Evolutionary conservation across 1,140 invertebrate species (phyloP).

Genomic region (Ceratina japonica): DNA sequence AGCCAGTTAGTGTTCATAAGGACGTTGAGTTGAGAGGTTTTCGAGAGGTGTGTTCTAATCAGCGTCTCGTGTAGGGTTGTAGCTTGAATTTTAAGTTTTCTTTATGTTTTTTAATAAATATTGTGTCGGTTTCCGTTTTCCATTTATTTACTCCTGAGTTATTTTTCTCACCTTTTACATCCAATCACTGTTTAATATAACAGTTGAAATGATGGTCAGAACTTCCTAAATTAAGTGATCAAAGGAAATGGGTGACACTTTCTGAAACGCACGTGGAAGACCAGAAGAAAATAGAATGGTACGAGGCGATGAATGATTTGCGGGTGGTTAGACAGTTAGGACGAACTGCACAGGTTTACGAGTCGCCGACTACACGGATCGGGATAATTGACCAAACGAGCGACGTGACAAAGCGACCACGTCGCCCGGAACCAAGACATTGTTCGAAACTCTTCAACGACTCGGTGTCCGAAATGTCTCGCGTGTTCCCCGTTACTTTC

Average conservation of each 20-base stretch:
- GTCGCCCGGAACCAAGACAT: slow-evolving; percentile 37
- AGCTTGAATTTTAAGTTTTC: too few species aligned
- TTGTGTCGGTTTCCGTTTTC: too few species aligned
- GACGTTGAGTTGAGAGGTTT: too few species aligned
- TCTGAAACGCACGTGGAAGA: too few species aligned
- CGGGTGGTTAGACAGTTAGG: not conserved
- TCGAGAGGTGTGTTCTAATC: too few species aligned
- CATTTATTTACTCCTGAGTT: too few species aligned
- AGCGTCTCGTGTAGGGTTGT: too few species aligned
- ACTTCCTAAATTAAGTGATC: not conserved
- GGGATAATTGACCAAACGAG: slow-evolving; percentile 52
- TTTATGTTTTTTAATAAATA: too few species aligned
- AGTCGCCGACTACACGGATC: slow-evolving; percentile 46
- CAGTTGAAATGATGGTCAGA: not conserved
- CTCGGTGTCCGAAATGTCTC: slow-evolving; percentile 21
- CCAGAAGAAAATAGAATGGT: too few species aligned
- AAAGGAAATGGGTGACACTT: not conserved
- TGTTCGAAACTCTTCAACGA: slow-evolving; percentile 50
- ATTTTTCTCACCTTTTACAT: too few species aligned
- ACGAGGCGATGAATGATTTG: not conserved
- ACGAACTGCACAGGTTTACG: slow-evolving; percentile 41
- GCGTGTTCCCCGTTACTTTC: not conserved
- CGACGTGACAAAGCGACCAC: slow-evolving; percentile 45
- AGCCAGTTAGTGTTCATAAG: too few species aligned
- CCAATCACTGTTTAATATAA: too few species aligned